phyloP scores from a whole-genome alignment of 2,113 vertebrate genomes.

The Gnathonemus echidnorhynchus region DNA sequence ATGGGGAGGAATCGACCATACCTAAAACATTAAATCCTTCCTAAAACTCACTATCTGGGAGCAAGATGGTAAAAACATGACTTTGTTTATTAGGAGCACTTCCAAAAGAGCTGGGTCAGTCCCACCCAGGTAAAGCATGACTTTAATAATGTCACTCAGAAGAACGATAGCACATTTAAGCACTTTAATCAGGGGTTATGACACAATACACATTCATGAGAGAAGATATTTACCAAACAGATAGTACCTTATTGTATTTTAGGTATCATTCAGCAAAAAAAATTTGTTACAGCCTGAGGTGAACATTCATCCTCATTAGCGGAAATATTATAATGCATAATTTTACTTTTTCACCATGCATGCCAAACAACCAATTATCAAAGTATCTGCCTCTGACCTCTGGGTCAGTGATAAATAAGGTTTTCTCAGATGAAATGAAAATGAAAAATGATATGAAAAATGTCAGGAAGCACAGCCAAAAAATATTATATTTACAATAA shows the following conservation, averaged over 20 bases:
- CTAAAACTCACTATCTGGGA: slow-evolving; percentile 48
- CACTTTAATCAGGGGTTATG: not conserved
- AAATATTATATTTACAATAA: not conserved
- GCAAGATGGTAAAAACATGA: slow-evolving; percentile 53
- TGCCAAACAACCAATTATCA: not conserved
- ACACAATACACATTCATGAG: not conserved
- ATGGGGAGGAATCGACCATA: slow-evolving; percentile 65
- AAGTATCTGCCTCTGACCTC: not conserved
- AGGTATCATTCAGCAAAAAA: not conserved
- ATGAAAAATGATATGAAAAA: not conserved
- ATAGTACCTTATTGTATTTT: not conserved
- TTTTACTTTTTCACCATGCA: not conserved
- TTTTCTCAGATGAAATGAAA: not conserved
- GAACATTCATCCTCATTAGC: not conserved
- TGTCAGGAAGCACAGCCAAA: not conserved
- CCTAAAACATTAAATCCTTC: slow-evolving; percentile 80
- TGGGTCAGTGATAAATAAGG: not conserved
- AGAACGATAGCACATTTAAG: not conserved
- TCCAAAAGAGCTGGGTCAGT: not conserved
- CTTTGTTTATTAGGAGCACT: not conserved
- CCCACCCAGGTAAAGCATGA: not conserved
- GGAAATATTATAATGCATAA: not conserved
- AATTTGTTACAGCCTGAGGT: not conserved
- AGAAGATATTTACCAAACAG: slow-evolving; percentile 42
- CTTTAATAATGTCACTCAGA: not conserved